Evolutionary conservation across 1,140 invertebrate genomes (phyloP), one percentile per base, ranked within the genome.

Genomic region (Bombus waltoni): DNA sequence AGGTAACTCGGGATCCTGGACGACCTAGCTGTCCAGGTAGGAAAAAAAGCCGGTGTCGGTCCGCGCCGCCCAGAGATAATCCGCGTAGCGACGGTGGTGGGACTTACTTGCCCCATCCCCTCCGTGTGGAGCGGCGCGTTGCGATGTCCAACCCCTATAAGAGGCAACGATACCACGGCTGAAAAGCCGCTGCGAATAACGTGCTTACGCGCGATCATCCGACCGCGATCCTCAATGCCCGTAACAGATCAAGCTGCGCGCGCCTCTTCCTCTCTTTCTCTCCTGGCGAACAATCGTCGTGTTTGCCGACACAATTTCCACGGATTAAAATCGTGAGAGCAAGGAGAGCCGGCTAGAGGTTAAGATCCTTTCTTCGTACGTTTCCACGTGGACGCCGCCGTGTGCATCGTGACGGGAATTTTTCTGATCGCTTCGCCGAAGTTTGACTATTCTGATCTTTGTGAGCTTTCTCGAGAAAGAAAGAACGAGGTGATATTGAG

Each of bases 251-350:
- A 85, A 86, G 89, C 89, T 87, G 86, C 80, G 89, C 66, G 76
- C 83, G 75, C 75, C 57, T 78, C 75, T 65, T 25, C 35, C 57
- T 77, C 57, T 42, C 57, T 59, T 13, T n/a, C 38, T 15, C 35
- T 28, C 53, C 72, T 47, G 25, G 40, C 76, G 85, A 87, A 95
- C 94, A 95, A 95, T 93, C 91, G 74, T 74, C 65, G 83, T 94
- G 93, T 95, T 95, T 94, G 92, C 93, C 92, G 93, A 95, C 94
- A 95, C 94, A 93, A 95, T 95, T 95, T 94, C 88, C 90, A 88
- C 86, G 93, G 92, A 92, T 93, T 94, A 93, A 81, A 81, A 75
- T 82, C 44, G 62, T 62, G 78, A 75, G 79, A 74, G 83, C 62
- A 44, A 74, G 11, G 0, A 68, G 71, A 32, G 38, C 53, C 32